Evolutionary conservation across 2,797 vertebrate genomes (phyloP), one percentile per base, ranked within the genome.

Genomic region (Thalassophryne amazonica): DNA sequence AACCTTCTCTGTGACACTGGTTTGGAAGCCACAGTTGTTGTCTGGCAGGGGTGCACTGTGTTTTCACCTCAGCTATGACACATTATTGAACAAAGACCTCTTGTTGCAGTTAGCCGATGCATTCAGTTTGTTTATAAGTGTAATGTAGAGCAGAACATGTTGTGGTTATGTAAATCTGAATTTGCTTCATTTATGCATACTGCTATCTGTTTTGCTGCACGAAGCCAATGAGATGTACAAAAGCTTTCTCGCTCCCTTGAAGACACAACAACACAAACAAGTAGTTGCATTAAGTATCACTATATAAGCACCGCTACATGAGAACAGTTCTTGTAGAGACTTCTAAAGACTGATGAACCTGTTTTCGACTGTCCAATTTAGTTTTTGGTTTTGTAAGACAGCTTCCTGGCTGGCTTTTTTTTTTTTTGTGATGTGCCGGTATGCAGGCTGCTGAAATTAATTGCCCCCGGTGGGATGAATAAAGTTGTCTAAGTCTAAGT

Each of bases 401-500:
- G 60, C 74, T 76, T 77, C 60, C 58, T 58, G 72, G 42, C 60
- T 79, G 69, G 84, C n/a, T n/a, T n/a, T n/a, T n/a, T n/a, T n/a
- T n/a, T n/a, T n/a, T n/a, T n/a, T n/a, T n/a, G n/a, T n/a, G n/a
- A n/a, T n/a, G n/a, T n/a, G n/a, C n/a, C n/a, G n/a, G n/a, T n/a
- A n/a, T n/a, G n/a, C n/a, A n/a, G n/a, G n/a, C n/a, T n/a, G n/a
- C n/a, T n/a, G n/a, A n/a, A n/a, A n/a, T n/a, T n/a, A n/a, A n/a
- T n/a, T n/a, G n/a, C n/a, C n/a, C n/a, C n/a, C n/a, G n/a, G n/a
- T n/a, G n/a, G n/a, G n/a, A n/a, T n/a, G n/a, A n/a, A n/a, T n/a
- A n/a, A n/a, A n/a, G n/a, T n/a, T n/a, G n/a, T n/a, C n/a, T n/a
- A n/a, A n/a, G n/a, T n/a, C n/a, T n/a, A n/a, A n/a, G n/a, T n/a